Percentiles rank a stretch among this genome's conserved stretches.
phyloP scores from a whole-genome alignment of 1,140 invertebrate species.

The Anoplophora glabripennis region DNA sequence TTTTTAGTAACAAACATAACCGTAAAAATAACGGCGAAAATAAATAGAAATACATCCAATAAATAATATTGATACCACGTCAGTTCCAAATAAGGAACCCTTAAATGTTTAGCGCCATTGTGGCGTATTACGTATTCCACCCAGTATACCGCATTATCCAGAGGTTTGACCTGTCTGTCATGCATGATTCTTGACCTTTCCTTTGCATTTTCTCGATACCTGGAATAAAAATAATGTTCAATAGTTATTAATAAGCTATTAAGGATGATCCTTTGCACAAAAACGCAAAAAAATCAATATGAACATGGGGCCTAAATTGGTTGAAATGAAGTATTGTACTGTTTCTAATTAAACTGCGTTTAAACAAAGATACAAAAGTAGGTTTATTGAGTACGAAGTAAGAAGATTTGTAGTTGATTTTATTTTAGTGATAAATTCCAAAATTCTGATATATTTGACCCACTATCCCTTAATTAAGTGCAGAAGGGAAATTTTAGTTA shows the following conservation, averaged over 20 bases:
- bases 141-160: conserved; percentile 62
- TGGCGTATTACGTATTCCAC: conserved; percentile 65
- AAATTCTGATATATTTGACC: too few species aligned
- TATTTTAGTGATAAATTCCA: too few species aligned
- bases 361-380: too few species aligned
- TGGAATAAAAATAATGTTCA: not conserved
- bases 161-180: conserved; percentile 19
- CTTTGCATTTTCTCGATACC: conserved; percentile 20
- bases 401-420: too few species aligned
- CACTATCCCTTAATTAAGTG: too few species aligned
- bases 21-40: conserved; percentile 17
- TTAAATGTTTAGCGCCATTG: conserved; percentile 61
- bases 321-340: too few species aligned
- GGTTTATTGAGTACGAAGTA: too few species aligned
- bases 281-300: not conserved
- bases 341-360: too few species aligned
- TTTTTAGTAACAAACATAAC: not conserved
- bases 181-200: conserved; percentile 17
- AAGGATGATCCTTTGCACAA: not conserved
- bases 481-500: too few species aligned
- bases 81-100: conserved; percentile 57
- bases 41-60: conserved; percentile 37
- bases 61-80: conserved; percentile 51
- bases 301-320: too few species aligned
- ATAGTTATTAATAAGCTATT: not conserved